Conservation (phyloP, 2,888 invertebrate genomes). For the Xanthorhoe spadicearia region DNA sequence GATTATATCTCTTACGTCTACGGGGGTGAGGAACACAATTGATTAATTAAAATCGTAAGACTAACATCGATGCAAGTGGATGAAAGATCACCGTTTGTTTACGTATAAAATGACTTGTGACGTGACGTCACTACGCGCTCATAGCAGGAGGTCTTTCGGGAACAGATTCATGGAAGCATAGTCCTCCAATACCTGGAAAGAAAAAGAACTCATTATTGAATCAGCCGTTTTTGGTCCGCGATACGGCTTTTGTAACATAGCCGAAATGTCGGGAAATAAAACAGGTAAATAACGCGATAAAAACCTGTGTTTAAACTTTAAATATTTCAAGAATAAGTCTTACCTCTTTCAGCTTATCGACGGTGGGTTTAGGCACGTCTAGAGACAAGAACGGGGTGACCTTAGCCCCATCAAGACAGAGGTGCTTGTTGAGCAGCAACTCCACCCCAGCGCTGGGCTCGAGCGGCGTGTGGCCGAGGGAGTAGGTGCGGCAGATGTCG, state of each 20-base stretch:
- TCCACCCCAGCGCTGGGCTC: slow-evolving; percentile 95
- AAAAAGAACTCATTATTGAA: background rate
- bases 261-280: too few species aligned
- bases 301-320: too few species aligned
- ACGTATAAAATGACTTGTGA: slow-evolving; percentile 24
- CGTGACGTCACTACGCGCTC: slow-evolving; percentile 53
- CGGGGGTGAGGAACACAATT: slow-evolving; percentile 31
- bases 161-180: slow-evolving; percentile 93
- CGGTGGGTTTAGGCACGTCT: slow-evolving; percentile 86
- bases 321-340: too few species aligned
- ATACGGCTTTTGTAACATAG: too few species aligned
- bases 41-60: slow-evolving; percentile 22
- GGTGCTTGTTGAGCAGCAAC: slow-evolving; percentile 91
- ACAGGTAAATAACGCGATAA: too few species aligned
- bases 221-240: too few species aligned
- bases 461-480: slow-evolving; percentile 92
- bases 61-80: slow-evolving; percentile 25
- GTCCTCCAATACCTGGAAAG: slow-evolving; percentile 89
- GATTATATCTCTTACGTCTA: slow-evolving; percentile 26
- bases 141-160: slow-evolving; percentile 88
- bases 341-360: slow-evolving; percentile 78
- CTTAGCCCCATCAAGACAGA: slow-evolving; percentile 89
- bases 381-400: slow-evolving; percentile 86
- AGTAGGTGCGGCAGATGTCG: slow-evolving; percentile 90
- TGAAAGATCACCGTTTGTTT: slow-evolving; percentile 10